Conservation (phyloP, 2,797 vertebrate genomes). For the Phrynocephalus forsythii region DNA sequence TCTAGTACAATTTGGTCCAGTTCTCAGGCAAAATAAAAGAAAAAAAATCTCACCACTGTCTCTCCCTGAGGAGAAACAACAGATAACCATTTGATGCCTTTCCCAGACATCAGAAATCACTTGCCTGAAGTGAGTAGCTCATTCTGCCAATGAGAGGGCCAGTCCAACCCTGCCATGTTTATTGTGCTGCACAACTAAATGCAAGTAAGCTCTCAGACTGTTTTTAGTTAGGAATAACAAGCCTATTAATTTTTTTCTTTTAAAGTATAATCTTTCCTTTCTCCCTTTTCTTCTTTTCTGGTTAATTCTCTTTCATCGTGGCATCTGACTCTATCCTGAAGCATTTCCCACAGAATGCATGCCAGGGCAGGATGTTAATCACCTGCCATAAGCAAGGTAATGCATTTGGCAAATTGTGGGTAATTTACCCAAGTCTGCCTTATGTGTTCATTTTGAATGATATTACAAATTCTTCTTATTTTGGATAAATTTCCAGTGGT, state of each 20-base stretch:
- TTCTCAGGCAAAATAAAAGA: no score
- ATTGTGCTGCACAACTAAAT: neutral
- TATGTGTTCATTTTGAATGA: constrained; percentile 48
- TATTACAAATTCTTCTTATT: constrained; percentile 44
- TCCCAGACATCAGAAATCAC: neutral
- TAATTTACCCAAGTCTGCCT: constrained; percentile 53
- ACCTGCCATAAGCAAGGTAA: constrained; percentile 37
- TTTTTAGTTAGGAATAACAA: constrained; percentile 40
- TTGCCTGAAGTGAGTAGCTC: neutral
- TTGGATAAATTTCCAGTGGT: constrained; percentile 37
- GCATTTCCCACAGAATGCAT: constrained; percentile 13
- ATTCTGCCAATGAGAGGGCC: neutral
- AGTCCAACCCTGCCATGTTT: neutral
- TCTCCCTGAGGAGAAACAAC: neutral
- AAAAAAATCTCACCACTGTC: neutral
- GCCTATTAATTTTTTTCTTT: neutral
- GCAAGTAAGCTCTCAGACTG: neutral
- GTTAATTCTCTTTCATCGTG: neutral
- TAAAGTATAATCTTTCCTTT: neutral
- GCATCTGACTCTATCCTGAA: constrained; percentile 37
- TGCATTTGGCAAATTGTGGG: constrained; percentile 46
- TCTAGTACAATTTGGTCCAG: no score
- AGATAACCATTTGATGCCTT: neutral
- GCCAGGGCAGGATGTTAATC: neutral
- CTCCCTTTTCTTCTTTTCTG: neutral